phyloP scores from a whole-genome alignment of 2,797 vertebrate species.

The Malurus splendens region DNA sequence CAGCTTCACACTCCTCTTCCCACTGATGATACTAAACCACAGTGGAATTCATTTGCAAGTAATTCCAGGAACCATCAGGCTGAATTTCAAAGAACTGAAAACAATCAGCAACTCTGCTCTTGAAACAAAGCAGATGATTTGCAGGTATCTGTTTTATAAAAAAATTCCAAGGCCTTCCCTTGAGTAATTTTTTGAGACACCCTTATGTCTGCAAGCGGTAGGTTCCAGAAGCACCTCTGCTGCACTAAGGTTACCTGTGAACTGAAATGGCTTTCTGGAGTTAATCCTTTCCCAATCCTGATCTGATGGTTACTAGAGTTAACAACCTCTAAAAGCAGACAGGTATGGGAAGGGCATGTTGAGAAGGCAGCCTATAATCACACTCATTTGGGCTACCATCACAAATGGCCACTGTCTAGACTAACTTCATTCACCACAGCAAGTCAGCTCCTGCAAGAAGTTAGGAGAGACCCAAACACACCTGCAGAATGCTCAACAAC shows the following conservation, averaged over 20 bases:
- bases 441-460: neutral
- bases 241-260: neutral
- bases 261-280: neutral
- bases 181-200: neutral
- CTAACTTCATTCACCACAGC: neutral
- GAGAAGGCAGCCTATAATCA: neutral
- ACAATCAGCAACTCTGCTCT: neutral
- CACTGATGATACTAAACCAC: constrained; percentile 46
- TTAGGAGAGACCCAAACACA: neutral
- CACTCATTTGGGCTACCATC: neutral
- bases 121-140: constrained; percentile 8
- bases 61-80: constrained; percentile 19
- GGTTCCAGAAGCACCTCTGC: neutral
- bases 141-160: neutral
- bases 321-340: neutral
- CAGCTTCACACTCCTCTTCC: constrained; percentile 41
- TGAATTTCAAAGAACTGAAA: constrained; percentile 23
- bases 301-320: neutral
- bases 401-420: neutral
- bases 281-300: neutral
- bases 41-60: constrained; percentile 47
- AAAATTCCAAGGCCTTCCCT: neutral
- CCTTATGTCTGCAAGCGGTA: neutral
- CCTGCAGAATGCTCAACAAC: neutral
- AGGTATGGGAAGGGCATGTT: neutral